These are phyloP conservation scores for Papilio demoleus DNA, from an alignment of 2,888 invertebrate genomes.

Conservation along the genomic window DNA sequence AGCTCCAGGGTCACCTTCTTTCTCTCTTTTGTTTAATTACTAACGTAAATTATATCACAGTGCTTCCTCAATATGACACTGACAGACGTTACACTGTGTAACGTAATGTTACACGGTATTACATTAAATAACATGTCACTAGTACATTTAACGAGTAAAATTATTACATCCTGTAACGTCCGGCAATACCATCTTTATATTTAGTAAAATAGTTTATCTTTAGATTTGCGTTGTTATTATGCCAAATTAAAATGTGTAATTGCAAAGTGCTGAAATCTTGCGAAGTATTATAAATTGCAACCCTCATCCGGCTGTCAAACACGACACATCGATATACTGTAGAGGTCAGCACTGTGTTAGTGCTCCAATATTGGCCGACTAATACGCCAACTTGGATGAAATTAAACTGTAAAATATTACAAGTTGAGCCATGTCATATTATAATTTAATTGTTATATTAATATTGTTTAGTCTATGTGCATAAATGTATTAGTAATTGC, in stretches of 20 bases:
- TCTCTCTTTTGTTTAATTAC: no score
- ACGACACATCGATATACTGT: slow-evolving; percentile 33
- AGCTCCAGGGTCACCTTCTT: no score
- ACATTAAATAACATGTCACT: no score
- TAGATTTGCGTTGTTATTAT: background rate
- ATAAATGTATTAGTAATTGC: background rate
- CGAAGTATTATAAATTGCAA: slow-evolving; percentile 11
- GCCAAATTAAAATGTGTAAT: background rate
- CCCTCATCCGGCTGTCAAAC: slow-evolving; percentile 22
- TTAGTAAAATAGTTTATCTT: no score
- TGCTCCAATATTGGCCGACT: slow-evolving; percentile 4
- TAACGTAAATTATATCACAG: no score
- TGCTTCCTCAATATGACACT: no score
- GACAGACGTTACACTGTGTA: no score
- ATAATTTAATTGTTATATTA: background rate
- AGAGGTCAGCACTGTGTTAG: slow-evolving; percentile 34
- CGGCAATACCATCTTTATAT: no score
- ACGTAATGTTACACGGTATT: no score
- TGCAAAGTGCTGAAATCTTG: background rate
- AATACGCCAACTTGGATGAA: slow-evolving; percentile 15
- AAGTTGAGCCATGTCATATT: background rate
- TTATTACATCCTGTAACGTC: no score
- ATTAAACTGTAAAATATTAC: background rate
- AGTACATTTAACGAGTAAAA: no score
- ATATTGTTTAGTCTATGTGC: background rate